Base-by-base conservation (phyloP, 2,113 vertebrate species). In the Bagarius yarrelli region DNA sequence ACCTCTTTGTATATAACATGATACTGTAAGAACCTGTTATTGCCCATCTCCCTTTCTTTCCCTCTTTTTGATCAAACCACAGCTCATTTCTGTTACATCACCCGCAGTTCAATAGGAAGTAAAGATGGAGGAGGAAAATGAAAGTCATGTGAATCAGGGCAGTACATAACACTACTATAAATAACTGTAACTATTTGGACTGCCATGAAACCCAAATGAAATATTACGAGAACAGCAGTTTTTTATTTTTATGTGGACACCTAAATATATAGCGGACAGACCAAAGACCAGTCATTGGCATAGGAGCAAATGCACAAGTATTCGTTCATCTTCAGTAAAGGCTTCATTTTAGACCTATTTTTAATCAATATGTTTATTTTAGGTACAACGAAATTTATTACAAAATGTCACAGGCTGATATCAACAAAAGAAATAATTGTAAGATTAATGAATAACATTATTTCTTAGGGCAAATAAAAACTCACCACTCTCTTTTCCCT, bases 401-500 rank as follows among this genome's bases (percentile, higher is more conserved):
- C 36, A 40, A 40, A 40, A 40, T 40, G 8, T 8, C 36, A 40
- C 36, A 40, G 36, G 36, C 36, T 47, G 44, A 47, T 47, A 5
- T 47, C 9, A n/a, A n/a, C n/a, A n/a, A n/a, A n/a, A n/a, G n/a
- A n/a, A n/a, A n/a, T n/a, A n/a, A n/a, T n/a, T n/a, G n/a, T n/a
- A n/a, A n/a, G n/a, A n/a, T n/a, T n/a, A 8, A 47, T 47, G 1
- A 47, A 47, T 47, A 47, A 47, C 9, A 47, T 6, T 47, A 47
- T 47, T 9, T 47, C n/a, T 47, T 11, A 27, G 57, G 32, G 4
- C 8, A 34, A 5, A 13, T 34, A 27, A 12, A 55, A 8, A 93
- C 96, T 95, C 80, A 98, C 96, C 95, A 98, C 96, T 88, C 96
- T 91, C 87, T 98, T 98, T 96, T 98, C 96, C 94, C 96, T 95